These are phyloP conservation scores for Potamilus streckersoni DNA, from an alignment of 1,140 invertebrate genomes.

Conservation along the genomic window DNA sequence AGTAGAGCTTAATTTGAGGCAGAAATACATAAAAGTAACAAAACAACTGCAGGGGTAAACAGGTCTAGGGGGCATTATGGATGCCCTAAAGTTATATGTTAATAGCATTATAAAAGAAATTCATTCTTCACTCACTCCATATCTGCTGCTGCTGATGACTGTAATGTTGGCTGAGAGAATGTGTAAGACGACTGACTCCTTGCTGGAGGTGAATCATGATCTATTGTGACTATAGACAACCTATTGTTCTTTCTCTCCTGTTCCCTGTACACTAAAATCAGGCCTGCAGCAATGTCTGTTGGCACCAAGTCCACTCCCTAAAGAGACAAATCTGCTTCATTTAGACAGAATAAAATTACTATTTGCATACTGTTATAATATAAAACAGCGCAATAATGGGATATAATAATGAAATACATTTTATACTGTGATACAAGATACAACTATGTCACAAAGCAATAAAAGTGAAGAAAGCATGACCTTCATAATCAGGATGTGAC, in stretches of 20 bases:
- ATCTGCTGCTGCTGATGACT: too few relatives aligned
- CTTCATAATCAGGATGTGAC: too few relatives aligned
- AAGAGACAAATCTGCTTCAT: conserved; percentile 73
- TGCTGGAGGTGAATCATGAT: neutral
- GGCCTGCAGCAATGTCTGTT: conserved; percentile 87
- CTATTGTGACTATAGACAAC: conserved; percentile 68
- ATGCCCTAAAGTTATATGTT: too few relatives aligned
- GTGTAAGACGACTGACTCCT: neutral
- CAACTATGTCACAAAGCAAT: too few relatives aligned
- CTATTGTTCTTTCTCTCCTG: conserved; percentile 76
- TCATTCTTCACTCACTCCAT: too few relatives aligned
- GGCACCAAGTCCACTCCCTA: conserved; percentile 88
- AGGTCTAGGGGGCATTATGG: too few relatives aligned
- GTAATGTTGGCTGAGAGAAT: conserved; percentile 56
- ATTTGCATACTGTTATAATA: neutral
- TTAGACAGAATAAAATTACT: too few relatives aligned
- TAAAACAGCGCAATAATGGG: neutral
- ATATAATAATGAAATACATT: neutral
- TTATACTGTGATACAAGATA: neutral
- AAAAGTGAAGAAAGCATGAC: too few relatives aligned
- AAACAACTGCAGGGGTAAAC: too few relatives aligned
- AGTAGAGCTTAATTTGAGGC: too few relatives aligned
- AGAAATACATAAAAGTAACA: too few relatives aligned
- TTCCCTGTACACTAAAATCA: conserved; percentile 78
- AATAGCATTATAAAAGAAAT: too few relatives aligned